Evolutionary conservation across 2,888 invertebrate species (phyloP).

Genomic region (Isoperla grammatica): DNA sequence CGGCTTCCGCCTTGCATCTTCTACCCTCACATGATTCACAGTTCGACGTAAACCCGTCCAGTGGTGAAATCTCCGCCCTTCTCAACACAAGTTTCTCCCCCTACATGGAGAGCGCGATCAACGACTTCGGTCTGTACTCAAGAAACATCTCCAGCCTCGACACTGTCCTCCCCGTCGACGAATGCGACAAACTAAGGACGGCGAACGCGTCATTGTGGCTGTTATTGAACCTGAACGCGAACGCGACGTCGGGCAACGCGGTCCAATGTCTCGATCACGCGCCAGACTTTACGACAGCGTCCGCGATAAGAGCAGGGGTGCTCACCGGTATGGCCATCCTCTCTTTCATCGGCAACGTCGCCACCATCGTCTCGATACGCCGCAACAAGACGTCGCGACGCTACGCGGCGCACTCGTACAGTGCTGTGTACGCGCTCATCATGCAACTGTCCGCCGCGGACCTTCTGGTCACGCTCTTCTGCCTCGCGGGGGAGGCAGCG

Average conservation of each 20-base stretch:
- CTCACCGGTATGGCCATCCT: conserved; percentile 63
- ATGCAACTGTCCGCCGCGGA: conserved; percentile 79
- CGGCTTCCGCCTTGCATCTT: not conserved
- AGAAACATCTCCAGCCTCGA: not conserved
- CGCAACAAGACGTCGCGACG: conserved; percentile 33
- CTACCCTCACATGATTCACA: not conserved
- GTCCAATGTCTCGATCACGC: conserved; percentile 52
- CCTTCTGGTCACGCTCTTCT: conserved; percentile 72
- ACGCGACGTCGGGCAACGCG: conserved; percentile 5
- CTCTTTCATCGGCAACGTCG: conserved; percentile 67
- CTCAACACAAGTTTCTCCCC: conserved; percentile 1
- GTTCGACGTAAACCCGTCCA: not conserved
- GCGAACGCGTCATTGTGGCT: not conserved
- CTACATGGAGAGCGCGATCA: not conserved
- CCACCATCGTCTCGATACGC: conserved; percentile 67
- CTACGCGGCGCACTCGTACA: conserved; percentile 55
- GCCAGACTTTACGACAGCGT: conserved; percentile 58
- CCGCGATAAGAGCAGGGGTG: conserved; percentile 60
- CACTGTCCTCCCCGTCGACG: conserved; percentile 2
- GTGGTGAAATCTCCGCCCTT: not conserved
- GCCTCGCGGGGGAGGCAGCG: conserved; percentile 71
- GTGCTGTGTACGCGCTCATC: conserved; percentile 69
- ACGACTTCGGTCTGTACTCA: not conserved
- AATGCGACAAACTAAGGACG: conserved; percentile 12
- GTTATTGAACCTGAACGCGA: conserved; percentile 6